A percentile compares a stretch with the other conserved stretches of the same genome.
Evolutionary conservation across 2,113 vertebrate species (phyloP).

Genomic region (Indri indri): DNA sequence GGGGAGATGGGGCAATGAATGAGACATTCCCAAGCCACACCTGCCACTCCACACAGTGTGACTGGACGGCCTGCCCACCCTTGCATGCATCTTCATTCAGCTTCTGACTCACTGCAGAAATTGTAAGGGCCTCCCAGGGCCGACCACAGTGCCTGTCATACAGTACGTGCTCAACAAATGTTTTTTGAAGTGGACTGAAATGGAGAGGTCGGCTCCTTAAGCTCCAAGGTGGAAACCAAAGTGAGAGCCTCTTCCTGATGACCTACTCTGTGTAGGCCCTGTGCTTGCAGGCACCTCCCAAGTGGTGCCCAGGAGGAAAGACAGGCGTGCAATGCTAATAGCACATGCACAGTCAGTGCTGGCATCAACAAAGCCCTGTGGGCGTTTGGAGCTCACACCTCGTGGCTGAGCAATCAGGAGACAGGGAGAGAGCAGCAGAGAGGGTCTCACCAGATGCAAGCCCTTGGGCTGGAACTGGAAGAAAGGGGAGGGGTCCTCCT

Average conservation of each 20-base stretch:
- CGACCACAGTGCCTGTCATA: neutral
- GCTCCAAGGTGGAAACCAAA: neutral
- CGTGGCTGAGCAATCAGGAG: neutral
- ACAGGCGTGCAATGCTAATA: neutral
- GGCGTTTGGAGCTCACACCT: neutral
- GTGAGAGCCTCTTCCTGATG: neutral
- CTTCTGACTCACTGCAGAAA: neutral
- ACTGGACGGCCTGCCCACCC: neutral
- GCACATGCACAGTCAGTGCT: rapidly evolving
- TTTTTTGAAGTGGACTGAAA: neutral
- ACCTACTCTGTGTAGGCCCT: neutral
- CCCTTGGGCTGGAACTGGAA: neutral
- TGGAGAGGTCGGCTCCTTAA: neutral
- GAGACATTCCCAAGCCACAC: rapidly evolving
- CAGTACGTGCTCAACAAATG: neutral
- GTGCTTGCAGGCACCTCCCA: neutral
- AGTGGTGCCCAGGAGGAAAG: neutral
- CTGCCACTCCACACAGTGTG: neutral
- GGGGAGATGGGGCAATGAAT: neutral
- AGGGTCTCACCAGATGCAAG: neutral
- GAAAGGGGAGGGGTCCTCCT: neutral
- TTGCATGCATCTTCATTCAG: neutral
- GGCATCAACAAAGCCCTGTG: neutral
- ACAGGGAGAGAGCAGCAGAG: neutral
- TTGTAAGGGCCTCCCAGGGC: neutral